A percentile compares a stretch with the other conserved stretches of the same genome.
Evolutionary conservation across 2,797 vertebrate species (phyloP).

Genomic region (Pteronotus mesoamericanus): DNA sequence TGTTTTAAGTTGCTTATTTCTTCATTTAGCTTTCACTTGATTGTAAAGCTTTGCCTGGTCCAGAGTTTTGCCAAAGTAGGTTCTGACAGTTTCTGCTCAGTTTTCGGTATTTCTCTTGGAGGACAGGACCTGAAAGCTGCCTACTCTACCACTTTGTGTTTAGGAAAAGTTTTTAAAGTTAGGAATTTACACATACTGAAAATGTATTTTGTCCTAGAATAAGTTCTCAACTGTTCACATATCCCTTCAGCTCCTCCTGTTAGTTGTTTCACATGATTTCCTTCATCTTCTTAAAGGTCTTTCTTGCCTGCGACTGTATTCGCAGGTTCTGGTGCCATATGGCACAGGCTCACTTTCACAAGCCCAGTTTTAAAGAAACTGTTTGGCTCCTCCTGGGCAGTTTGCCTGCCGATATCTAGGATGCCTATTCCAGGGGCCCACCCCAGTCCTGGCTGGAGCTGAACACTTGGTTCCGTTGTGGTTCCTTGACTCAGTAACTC

Average conservation of each 20-base stretch:
- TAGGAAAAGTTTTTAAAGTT: background rate
- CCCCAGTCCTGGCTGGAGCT: background rate
- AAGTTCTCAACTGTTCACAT: background rate
- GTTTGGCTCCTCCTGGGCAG: background rate
- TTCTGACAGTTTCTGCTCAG: background rate
- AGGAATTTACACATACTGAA: background rate
- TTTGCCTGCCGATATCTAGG: background rate
- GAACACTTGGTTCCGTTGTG: background rate
- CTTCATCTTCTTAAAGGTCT: background rate
- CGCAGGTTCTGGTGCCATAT: background rate
- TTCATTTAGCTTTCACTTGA: background rate
- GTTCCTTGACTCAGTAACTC: background rate
- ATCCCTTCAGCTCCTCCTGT: background rate
- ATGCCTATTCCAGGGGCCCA: background rate
- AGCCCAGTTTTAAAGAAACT: background rate
- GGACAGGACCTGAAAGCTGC: background rate
- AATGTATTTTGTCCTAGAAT: background rate
- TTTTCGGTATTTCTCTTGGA: background rate
- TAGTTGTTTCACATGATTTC: background rate
- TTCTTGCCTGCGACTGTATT: background rate
- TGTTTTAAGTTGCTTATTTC: background rate
- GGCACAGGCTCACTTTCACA: background rate
- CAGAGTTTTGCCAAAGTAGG: background rate
- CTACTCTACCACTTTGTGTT: background rate
- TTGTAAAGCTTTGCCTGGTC: background rate